Evolutionary conservation across 1,140 invertebrate genomes (phyloP).

Genomic region (Rhizoglyphus robini): DNA sequence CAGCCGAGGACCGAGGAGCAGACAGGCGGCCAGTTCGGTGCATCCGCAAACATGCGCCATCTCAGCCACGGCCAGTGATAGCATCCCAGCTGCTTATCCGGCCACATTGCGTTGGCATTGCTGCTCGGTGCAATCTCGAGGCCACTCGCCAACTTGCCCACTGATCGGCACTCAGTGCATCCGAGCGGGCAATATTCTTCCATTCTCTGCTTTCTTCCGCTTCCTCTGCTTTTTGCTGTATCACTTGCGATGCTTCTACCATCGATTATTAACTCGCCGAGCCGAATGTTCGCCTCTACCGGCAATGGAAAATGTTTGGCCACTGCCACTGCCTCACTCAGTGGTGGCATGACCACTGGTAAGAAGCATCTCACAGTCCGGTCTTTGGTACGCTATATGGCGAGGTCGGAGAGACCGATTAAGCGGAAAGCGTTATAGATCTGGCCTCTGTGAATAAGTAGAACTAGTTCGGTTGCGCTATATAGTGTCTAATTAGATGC

Average conservation of each 20-base stretch:
- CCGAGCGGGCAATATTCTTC: neutral
- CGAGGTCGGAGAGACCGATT: too few species aligned
- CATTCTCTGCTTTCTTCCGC: neutral
- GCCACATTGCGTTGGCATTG: neutral
- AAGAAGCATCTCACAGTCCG: too few species aligned
- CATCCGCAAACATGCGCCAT: neutral
- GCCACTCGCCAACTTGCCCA: neutral
- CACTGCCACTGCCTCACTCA: neutral
- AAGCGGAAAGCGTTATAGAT: too few species aligned
- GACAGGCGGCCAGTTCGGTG: neutral
- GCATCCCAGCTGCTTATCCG: neutral
- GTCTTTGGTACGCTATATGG: too few species aligned
- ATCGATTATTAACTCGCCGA: neutral
- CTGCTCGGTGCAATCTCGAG: neutral
- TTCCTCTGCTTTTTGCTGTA: neutral
- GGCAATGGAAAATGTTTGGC: neutral
- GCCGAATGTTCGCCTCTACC: neutral
- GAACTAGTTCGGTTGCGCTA: neutral
- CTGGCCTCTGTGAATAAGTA: too few species aligned
- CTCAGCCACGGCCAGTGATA: neutral
- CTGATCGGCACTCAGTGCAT: neutral
- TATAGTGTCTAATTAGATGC: neutral
- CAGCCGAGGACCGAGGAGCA: neutral
- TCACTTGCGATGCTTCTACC: neutral
- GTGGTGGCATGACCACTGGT: too few species aligned